Conservation (phyloP, 2,113 vertebrate genomes). For the Neoarius graeffei region DNA sequence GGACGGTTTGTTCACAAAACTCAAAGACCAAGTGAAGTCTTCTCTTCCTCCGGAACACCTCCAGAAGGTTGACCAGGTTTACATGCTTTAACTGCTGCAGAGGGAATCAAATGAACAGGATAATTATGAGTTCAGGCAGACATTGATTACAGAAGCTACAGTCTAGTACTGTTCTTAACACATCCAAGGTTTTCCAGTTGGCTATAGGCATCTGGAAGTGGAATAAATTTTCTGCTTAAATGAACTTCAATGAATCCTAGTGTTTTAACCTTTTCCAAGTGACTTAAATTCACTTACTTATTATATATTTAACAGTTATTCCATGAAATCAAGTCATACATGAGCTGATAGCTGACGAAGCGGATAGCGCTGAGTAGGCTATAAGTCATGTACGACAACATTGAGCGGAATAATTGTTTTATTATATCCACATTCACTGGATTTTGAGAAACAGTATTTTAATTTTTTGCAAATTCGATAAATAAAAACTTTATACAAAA, state of each 20-base stretch:
- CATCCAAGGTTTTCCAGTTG: not conserved
- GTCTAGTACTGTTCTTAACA: not conserved
- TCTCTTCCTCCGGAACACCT: slow-evolving; percentile 85
- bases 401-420: no score
- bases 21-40: slow-evolving; percentile 86
- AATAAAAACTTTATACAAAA: no score
- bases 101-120: slow-evolving; percentile 13
- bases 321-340: no score
- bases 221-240: not conserved
- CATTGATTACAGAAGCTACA: not conserved
- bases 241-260: not conserved
- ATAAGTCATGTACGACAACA: no score
- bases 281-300: not conserved
- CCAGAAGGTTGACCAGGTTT: slow-evolving; percentile 86
- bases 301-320: no score
- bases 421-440: no score
- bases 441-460: no score
- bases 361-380: no score
- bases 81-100: slow-evolving; percentile 84
- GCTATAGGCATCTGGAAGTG: not conserved
- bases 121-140: not conserved
- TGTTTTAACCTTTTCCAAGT: not conserved
- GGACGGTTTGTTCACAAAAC: slow-evolving; percentile 88
- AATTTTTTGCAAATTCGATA: no score
- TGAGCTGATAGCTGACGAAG: no score